These are phyloP conservation scores for Hemibagrus guttatus DNA, from an alignment of 2,797 vertebrate genomes.

Conservation along the genomic window DNA sequence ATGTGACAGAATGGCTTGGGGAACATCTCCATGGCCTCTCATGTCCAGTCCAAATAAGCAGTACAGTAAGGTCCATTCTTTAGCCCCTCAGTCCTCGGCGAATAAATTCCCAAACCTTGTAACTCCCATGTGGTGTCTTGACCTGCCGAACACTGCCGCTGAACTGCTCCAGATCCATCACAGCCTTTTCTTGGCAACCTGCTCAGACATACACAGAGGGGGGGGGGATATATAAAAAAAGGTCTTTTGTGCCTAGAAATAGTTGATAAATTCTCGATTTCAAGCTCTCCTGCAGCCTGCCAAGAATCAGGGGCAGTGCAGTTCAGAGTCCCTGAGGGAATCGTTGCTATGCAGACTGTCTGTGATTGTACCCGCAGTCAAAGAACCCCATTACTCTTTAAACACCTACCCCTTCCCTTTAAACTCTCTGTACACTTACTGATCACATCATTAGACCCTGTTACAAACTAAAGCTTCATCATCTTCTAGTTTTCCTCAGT, in stretches of 20 bases:
- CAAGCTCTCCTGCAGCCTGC: constrained; percentile 43
- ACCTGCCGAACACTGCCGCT: constrained; percentile 53
- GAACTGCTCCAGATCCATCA: constrained; percentile 61
- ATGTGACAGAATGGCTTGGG: constrained; percentile 10
- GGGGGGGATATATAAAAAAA: neutral
- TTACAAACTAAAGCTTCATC: neutral
- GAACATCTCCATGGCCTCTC: neutral
- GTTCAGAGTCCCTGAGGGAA: constrained; percentile 48
- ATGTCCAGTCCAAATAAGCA: constrained; percentile 23
- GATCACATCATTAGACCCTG: neutral
- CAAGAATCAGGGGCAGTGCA: constrained; percentile 49
- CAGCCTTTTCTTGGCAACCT: constrained; percentile 59
- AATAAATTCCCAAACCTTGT: constrained; percentile 11
- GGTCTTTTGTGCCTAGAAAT: constrained; percentile 42
- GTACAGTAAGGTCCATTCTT: constrained; percentile 26
- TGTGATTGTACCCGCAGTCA: constrained; percentile 42
- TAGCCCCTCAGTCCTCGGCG: constrained; percentile 30
- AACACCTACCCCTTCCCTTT: neutral
- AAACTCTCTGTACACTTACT: neutral
- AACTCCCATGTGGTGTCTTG: constrained; percentile 60
- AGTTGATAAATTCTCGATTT: constrained; percentile 58
- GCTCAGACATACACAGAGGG: constrained; percentile 14
- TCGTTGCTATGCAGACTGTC: constrained; percentile 50
- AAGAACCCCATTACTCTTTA: constrained; percentile 30
- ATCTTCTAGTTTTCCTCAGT: neutral